These are phyloP conservation scores for Melipona beecheii DNA, from an alignment of 2,888 invertebrate genomes.

Conservation along the genomic window DNA sequence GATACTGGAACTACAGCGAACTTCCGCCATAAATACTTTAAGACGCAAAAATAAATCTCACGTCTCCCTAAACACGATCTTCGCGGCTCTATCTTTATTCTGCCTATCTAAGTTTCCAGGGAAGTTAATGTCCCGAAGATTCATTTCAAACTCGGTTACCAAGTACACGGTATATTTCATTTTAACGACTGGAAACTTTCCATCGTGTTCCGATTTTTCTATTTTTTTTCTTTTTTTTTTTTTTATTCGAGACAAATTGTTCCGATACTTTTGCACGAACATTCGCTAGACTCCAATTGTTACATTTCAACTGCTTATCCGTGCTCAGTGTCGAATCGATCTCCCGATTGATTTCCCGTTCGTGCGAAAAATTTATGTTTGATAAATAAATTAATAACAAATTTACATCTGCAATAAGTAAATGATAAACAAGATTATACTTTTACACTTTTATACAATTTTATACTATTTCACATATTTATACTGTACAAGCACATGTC, in stretches of 20 bases:
- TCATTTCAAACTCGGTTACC: background rate
- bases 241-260: background rate
- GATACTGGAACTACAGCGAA: background rate
- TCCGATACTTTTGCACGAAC: background rate
- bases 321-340: no score
- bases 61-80: background rate
- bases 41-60: background rate
- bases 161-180: background rate
- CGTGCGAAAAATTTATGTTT: no score
- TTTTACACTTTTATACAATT: no score
- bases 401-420: no score
- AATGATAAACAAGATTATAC: no score
- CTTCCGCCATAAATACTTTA: constrained; percentile 4
- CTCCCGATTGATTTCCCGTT: no score
- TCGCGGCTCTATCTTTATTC: background rate
- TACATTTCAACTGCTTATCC: no score
- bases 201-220: no score
- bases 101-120: background rate
- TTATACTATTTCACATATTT: no score
- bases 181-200: background rate
- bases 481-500: no score
- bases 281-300: no score
- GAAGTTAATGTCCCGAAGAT: background rate
- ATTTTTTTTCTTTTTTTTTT: background rate
- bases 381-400: no score